A percentile compares a stretch with the other conserved stretches of the same genome.
phyloP scores from a whole-genome alignment of 2,113 vertebrate species.

The Tragelaphus imberbis region DNA sequence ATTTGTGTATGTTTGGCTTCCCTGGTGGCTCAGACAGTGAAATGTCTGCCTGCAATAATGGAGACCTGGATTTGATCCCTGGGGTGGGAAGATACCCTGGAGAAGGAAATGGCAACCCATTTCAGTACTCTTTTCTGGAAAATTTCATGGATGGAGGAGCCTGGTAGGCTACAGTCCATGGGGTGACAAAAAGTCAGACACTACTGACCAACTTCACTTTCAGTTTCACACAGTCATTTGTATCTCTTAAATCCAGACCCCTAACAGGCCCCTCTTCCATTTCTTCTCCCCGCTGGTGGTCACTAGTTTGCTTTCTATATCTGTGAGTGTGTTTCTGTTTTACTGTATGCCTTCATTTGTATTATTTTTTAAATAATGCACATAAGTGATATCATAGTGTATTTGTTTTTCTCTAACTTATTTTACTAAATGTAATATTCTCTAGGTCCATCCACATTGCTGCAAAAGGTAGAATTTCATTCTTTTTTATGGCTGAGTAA shows the following conservation, averaged over 20 bases:
- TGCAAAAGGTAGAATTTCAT: background rate
- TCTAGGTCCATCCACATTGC: background rate
- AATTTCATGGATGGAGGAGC: background rate
- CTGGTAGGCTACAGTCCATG: background rate
- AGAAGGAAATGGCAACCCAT: background rate
- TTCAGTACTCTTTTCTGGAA: background rate
- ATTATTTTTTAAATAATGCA: background rate
- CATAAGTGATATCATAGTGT: background rate
- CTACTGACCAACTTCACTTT: background rate
- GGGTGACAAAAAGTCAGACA: fast-evolving
- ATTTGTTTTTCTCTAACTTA: background rate
- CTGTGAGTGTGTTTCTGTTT: background rate
- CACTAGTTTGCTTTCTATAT: background rate
- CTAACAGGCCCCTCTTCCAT: background rate
- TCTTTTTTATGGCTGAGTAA: background rate
- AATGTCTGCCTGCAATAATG: background rate
- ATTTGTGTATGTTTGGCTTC: background rate
- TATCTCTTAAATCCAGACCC: background rate
- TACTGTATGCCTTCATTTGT: background rate
- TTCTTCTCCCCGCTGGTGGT: background rate
- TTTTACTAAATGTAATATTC: background rate
- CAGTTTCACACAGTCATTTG: background rate
- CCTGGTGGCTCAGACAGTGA: background rate
- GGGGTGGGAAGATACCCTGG: background rate
- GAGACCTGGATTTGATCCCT: background rate